These are phyloP conservation scores for Cyphomyrus plagiostoma DNA, from an alignment of 2,113 vertebrate species.

Conservation along the genomic window DNA sequence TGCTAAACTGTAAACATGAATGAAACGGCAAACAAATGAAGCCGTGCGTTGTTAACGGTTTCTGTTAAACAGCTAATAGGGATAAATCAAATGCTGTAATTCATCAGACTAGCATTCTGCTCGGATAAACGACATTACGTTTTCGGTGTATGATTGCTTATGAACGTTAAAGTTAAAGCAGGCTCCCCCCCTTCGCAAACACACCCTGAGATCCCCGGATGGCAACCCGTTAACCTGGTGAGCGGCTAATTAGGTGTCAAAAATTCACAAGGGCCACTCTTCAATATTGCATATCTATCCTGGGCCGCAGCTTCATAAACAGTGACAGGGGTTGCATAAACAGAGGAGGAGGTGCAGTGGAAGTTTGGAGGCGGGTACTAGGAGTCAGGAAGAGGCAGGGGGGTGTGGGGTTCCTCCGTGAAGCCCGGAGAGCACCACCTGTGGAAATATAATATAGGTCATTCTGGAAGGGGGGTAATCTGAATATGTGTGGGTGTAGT, in stretches of 20 bases:
- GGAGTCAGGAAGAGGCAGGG: conserved; percentile 39
- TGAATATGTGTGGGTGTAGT: conserved; percentile 72
- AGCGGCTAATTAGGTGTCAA: conserved; percentile 99
- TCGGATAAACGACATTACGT: background rate
- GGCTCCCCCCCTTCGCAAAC: background rate
- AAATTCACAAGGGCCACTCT: conserved; percentile 98
- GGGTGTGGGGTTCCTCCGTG: conserved; percentile 72
- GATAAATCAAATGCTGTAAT: background rate
- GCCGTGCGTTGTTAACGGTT: background rate
- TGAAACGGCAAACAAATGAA: background rate
- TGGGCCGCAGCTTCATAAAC: conserved; percentile 90
- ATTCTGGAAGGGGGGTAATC: conserved; percentile 68
- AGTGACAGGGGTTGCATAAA: conserved; percentile 83
- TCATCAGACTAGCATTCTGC: background rate
- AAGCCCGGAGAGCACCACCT: conserved; percentile 72
- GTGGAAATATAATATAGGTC: conserved; percentile 53
- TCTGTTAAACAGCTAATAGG: background rate
- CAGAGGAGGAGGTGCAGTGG: conserved; percentile 65
- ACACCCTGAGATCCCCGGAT: conserved; percentile 55
- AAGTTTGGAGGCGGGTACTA: conserved; percentile 46
- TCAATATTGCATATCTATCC: conserved; percentile 99
- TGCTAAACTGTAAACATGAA: background rate
- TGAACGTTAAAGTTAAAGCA: background rate
- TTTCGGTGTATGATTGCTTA: background rate
- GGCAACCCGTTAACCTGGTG: conserved; percentile 89